Evolutionary conservation across 2,888 invertebrate genomes (phyloP), one percentile per base, ranked within the genome.

Genomic region (Aphidoletes aphidimyza): DNA sequence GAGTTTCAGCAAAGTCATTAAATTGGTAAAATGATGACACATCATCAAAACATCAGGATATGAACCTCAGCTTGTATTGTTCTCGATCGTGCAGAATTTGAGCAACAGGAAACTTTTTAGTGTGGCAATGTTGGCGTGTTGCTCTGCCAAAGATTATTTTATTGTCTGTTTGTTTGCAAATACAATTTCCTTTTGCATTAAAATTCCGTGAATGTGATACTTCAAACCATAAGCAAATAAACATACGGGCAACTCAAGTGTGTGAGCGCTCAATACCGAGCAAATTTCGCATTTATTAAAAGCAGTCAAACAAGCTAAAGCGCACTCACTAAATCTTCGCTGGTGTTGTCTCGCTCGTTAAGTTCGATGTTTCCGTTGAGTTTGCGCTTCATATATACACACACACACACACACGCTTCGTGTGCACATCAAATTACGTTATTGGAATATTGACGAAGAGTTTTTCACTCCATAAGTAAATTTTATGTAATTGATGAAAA

Each of bases 141-240:
- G n/a, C 54, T 2, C 22, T 11, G 54, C 54, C 14, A 11, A 30
- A 69, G 69, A 54, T 54, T 6, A 17, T 47, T 54, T 54, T 22
- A 54, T 54, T 69, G 69, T 6, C 69, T 69, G 69, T 69, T n/a
- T 69, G 69, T 69, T 69, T 69, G 69, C 69, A 69, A 69, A 69
- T 69, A 69, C 69, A 69, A 69, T 30, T 69, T 69, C 30, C 69
- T 30, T 69, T 69, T 26, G 54, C 30, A 69, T 69, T 69, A 30
- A 69, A 26, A 69, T 69, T 30, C 34, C 30, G 30, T 69, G 69
- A 30, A 69, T 69, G n/a, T n/a, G 69, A 69, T 69, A 30, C 69
- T 69, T 69, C 34, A 69, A 26, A 34, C 34, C 26, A 69, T 26
- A 69, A 30, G n/a, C n/a, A 30, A 69, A 30, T 69, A 69, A 69